Base-by-base conservation (phyloP, 2,113 vertebrate species). In the Ammodytes marinus region DNA sequence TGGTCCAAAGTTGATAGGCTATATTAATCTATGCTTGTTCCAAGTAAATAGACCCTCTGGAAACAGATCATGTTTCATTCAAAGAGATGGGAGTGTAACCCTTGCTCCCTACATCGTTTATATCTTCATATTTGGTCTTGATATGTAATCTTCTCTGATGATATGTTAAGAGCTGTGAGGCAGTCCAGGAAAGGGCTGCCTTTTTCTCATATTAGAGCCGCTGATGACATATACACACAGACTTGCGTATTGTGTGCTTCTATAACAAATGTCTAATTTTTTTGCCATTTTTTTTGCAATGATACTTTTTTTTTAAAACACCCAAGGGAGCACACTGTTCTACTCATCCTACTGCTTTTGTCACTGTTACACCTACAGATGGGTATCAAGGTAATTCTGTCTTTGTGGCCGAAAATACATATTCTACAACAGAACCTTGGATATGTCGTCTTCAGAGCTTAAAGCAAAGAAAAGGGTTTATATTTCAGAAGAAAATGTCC, bases 41-140 rank as follows among this genome's bases (percentile, higher is more conserved):
- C 27, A 27, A 27, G 27, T 27, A 68, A 45, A 55, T 12, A 19
- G 17, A 71, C 52, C 64, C 19, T 89, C 79, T 75, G 65, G 42
- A 86, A 77, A 85, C 15, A 52, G 15, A 65, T 27, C 1, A 78
- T 86, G 19, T 89, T 86, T 89, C 79, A 88, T 89, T 90, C 14
- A 87, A 42, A 82, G 35, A 66, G 66, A 59, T 14, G 53, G 46
- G 11, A 82, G 61, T 27, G 66, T 82, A 64, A 77, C 61, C 68
- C 85, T 69, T 76, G 50, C 74, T 49, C 27, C 52, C 40, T 80
- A 47, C 76, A 84, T 86, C 57, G 82, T 84, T 89, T 77, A 83
- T 74, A 43, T 69, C 50, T 79, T 70, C 14, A 80, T 82, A 65
- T 86, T 73, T 35, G 45, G 49, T 14, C 14, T 1, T 3, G 5